Base-by-base conservation (phyloP, 1,140 invertebrate species). In the Drosophila neocordata region DNA sequence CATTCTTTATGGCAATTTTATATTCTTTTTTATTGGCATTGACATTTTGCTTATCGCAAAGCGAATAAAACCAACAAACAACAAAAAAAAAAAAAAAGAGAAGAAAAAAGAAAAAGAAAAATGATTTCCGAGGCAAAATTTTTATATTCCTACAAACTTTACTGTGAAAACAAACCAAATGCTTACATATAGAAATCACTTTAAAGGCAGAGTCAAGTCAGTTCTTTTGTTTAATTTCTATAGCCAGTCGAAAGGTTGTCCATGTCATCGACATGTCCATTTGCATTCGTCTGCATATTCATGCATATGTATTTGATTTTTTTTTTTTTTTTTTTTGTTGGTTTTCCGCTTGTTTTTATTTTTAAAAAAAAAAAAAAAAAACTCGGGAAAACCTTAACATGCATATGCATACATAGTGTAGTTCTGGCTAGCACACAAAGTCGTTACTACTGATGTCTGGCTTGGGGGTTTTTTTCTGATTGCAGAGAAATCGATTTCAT, bases 11-110 rank as follows among this genome's bases (percentile, higher is more conserved):
- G 72, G 63, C 72, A 70, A 62, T 77, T 77, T 77, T 77, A 75
- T 77, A 77, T 71, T 58, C 63, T 4, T 64, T 71, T 77, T 77
- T 77, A 77, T 77, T 77, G 72, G 68, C 73, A 64, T 75, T 77
- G 72, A 75, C 75, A 77, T 77, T 71, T 77, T 75, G 35, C 75
- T 77, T 75, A 77, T 71, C 75, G 63, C 15, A 7, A 41, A 53
- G 24, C 55, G 59, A 74, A 70, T 75, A 77, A 77, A 77, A 67
- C 61, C 67, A 74, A 44, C 41, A 44, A 44, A 44, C 13, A 44
- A 44, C 7, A 18, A 20, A 20, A 48, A 44, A 13, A 44, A 44
- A 18, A 18, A 48, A 48, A 48, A 1, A n/a, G n/a, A n/a, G n/a
- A n/a, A n/a, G n/a, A 20, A 20, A 48, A 44, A 13, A 44, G 18